Evolutionary conservation across 37 sponge, comb jelly and placozoan species (phyloP).

Genomic region (Beroe forskalii): DNA sequence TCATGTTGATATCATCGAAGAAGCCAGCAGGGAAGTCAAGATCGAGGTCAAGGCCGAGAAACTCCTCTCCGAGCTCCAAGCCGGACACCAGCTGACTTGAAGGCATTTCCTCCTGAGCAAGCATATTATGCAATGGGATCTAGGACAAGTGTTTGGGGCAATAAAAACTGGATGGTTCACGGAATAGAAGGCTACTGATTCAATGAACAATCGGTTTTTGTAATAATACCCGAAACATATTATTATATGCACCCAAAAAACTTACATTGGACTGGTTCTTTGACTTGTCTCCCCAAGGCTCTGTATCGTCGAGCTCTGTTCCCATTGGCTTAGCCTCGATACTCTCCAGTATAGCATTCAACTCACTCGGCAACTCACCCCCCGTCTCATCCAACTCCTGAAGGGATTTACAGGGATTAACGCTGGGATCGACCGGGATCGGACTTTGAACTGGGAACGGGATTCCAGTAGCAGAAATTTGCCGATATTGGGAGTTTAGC

Average conservation of each 20-base stretch:
- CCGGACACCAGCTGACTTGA: background rate
- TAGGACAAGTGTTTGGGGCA: background rate
- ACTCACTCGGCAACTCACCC: constrained; percentile 43
- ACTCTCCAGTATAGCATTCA: constrained; percentile 64
- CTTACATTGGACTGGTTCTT: constrained; percentile 15
- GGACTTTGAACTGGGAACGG: no score
- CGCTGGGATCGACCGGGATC: no score
- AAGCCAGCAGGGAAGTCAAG: constrained; percentile 39
- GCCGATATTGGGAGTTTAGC: no score
- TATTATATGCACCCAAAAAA: no score
- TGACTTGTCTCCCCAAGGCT: constrained; percentile 19
- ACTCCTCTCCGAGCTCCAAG: constrained; percentile 40
- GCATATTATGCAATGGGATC: background rate
- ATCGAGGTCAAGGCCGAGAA: background rate
- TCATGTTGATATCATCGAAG: constrained; percentile 61
- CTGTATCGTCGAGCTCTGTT: constrained; percentile 16
- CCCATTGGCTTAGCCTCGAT: constrained; percentile 64
- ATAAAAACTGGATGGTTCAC: no score
- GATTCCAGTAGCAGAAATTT: no score
- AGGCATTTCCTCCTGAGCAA: constrained; percentile 3
- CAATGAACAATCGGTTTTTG: no score
- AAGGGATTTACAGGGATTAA: no score
- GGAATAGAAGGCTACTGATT: no score
- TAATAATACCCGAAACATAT: no score
- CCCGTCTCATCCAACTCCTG: constrained; percentile 23